These are phyloP conservation scores for Sapayoa aenigma DNA, from an alignment of 2,113 vertebrate species.

Conservation along the genomic window DNA sequence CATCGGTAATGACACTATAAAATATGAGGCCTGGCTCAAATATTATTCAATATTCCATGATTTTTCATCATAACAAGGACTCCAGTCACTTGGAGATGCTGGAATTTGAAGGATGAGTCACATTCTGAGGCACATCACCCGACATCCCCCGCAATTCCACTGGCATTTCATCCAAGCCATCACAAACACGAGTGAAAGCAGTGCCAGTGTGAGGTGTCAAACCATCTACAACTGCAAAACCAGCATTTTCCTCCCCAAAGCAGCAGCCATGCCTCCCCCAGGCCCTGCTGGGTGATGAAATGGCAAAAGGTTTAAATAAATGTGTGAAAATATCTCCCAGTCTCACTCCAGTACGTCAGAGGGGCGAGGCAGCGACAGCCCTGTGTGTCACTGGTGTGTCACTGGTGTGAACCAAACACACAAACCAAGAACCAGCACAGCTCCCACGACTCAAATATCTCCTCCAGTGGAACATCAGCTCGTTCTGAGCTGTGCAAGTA, in stretches of 20 bases:
- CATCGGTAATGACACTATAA: neutral
- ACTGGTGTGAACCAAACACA: fast-evolving
- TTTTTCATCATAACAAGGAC: neutral
- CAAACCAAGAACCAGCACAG: neutral
- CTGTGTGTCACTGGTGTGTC: neutral
- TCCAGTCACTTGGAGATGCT: neutral
- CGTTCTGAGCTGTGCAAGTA: neutral
- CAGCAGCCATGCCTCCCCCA: neutral
- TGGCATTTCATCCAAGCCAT: neutral
- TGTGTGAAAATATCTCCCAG: neutral
- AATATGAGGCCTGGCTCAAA: neutral
- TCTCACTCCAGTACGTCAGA: neutral
- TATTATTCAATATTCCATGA: neutral
- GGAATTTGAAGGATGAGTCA: neutral
- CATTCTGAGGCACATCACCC: neutral
- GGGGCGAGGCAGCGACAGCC: neutral
- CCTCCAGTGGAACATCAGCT: neutral
- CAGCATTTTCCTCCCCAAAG: neutral
- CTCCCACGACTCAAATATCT: neutral
- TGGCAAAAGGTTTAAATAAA: neutral
- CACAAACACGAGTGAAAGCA: neutral
- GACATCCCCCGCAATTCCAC: neutral
- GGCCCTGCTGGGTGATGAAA: neutral
- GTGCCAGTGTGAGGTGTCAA: neutral
- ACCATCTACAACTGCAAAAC: neutral